These are phyloP conservation scores for Rhagophthalmus giganteus DNA, from an alignment of 2,888 invertebrate species.

Conservation along the genomic window DNA sequence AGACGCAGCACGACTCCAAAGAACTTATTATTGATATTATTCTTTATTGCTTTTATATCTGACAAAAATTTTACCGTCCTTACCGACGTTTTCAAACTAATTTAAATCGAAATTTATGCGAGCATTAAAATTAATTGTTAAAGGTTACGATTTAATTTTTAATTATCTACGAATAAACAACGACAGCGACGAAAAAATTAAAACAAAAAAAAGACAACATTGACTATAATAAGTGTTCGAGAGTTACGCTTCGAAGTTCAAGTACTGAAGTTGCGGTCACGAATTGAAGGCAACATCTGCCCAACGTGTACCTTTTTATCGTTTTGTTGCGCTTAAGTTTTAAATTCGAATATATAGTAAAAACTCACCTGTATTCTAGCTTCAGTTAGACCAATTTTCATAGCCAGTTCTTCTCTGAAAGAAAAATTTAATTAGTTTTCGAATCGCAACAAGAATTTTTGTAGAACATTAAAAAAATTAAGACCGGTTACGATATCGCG, in stretches of 20 bases:
- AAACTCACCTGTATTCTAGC: constrained; percentile 85
- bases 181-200: too few species aligned
- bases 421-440: constrained; percentile 33
- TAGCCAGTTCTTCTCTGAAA: constrained; percentile 90
- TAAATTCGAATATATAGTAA: background rate
- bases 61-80: constrained; percentile 9
- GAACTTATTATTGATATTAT: constrained; percentile 32
- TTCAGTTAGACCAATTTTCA: constrained; percentile 93
- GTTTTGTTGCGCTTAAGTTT: background rate
- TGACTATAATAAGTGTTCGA: too few species aligned
- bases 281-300: constrained; percentile 9
- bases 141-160: too few species aligned
- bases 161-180: too few species aligned
- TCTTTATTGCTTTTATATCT: constrained; percentile 19
- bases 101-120: too few species aligned
- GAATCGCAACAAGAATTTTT: too few species aligned
- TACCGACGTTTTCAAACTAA: constrained; percentile 22
- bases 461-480: too few species aligned
- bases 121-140: too few species aligned
- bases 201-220: too few species aligned
- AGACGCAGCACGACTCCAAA: constrained; percentile 31
- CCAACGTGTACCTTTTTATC: background rate
- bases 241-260: constrained; percentile 4
- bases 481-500: too few species aligned
- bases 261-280: constrained; percentile 3